Percentiles rank a stretch among this genome's conserved stretches.
Evolutionary conservation across 2,797 vertebrate species (phyloP).

Genomic region (Cynopterus sphinx): DNA sequence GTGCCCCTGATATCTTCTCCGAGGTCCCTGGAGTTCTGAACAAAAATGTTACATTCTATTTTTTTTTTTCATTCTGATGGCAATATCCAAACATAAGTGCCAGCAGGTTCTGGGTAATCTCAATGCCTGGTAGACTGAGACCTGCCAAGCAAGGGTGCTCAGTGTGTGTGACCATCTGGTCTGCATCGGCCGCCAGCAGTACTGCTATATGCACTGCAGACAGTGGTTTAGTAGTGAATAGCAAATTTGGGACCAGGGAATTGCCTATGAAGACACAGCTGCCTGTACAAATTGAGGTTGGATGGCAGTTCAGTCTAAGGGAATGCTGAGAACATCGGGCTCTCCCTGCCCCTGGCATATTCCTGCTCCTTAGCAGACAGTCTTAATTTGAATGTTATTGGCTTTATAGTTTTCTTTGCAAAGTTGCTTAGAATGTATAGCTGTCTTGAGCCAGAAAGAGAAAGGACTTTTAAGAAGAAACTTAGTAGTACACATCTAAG

Average conservation of each 20-base stretch:
- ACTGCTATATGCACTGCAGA: too few species aligned
- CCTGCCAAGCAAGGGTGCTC: not conserved
- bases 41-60: not conserved
- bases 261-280: too few species aligned
- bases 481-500: not conserved
- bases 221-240: not conserved
- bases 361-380: not conserved
- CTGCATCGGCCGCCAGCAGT: too few species aligned
- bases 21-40: not conserved
- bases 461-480: not conserved
- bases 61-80: not conserved
- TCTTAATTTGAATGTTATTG: not conserved
- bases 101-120: not conserved
- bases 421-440: not conserved
- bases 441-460: not conserved
- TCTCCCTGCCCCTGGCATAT: not conserved
- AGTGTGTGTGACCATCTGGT: not conserved
- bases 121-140: not conserved
- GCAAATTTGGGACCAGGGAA: not conserved
- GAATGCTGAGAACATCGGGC: not conserved
- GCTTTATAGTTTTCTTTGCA: not conserved
- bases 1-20: not conserved
- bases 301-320: not conserved
- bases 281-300: not conserved
- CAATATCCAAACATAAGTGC: not conserved